phyloP scores from a whole-genome alignment of 2,113 vertebrate species.

The Etheostoma cragini region DNA sequence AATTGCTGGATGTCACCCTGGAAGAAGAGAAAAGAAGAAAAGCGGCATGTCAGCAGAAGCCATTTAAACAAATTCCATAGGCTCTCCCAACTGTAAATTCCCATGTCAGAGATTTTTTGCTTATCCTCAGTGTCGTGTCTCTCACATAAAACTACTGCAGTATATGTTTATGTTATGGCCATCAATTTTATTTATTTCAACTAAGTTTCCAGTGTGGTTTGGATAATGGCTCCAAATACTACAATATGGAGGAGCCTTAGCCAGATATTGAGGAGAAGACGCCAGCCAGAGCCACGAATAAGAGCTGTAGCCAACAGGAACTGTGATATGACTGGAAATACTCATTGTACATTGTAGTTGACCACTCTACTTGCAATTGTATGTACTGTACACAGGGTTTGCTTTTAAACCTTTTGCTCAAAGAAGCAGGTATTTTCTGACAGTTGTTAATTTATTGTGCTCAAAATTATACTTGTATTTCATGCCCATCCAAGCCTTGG shows the following conservation, averaged over 20 bases:
- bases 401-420: not conserved
- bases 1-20: conserved; percentile 99
- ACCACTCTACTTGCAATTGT: not conserved
- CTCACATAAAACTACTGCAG: conserved; percentile 1
- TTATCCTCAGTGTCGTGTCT: not conserved
- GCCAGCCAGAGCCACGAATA: conserved; percentile 9
- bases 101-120: conserved; percentile 13
- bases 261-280: conserved; percentile 12
- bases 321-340: not conserved
- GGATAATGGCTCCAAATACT: conserved; percentile 6
- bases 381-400: not conserved
- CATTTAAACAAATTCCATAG: conserved; percentile 32
- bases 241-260: conserved; percentile 11
- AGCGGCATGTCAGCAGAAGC: conserved; percentile 27
- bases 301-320: not conserved
- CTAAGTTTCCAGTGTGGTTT: conserved; percentile 42
- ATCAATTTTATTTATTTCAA: conserved; percentile 31
- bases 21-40: conserved; percentile 26
- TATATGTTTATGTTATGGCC: conserved; percentile 1
- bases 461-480: not conserved
- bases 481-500: not conserved
- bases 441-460: not conserved
- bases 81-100: not conserved
- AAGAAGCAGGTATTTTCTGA: not conserved
- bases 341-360: not conserved